Conservation (phyloP, 1,140 invertebrate species). For the Lepidurus apus region DNA sequence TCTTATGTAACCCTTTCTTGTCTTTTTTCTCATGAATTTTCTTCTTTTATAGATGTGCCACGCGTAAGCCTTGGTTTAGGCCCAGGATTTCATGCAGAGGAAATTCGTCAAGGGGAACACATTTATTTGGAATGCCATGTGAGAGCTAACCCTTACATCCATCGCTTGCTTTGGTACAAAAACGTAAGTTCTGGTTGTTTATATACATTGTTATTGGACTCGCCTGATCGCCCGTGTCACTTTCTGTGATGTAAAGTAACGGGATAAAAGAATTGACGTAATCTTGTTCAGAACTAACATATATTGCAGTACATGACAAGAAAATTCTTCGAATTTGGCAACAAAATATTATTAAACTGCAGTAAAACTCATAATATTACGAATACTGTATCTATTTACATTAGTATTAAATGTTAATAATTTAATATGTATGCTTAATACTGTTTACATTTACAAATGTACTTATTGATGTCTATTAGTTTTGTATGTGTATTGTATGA, state of each 20-base stretch:
- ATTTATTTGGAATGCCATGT: slow-evolving; percentile 52
- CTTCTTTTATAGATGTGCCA: slow-evolving; percentile 47
- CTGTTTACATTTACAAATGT: too few species aligned
- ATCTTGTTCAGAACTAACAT: neutral
- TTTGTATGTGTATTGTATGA: too few species aligned
- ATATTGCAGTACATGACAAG: neutral
- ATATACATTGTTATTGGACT: neutral
- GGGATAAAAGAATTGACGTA: neutral
- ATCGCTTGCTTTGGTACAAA: slow-evolving; percentile 47
- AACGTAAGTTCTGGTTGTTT: slow-evolving; percentile 41
- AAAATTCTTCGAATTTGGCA: neutral
- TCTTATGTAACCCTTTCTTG: neutral
- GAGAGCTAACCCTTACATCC: slow-evolving; percentile 46
- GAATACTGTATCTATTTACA: too few species aligned
- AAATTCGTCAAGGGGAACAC: slow-evolving; percentile 50
- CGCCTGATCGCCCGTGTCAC: neutral
- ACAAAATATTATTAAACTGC: too few species aligned
- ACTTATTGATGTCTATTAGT: too few species aligned
- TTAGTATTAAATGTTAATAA: too few species aligned
- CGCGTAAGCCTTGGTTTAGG: slow-evolving; percentile 46
- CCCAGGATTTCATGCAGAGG: slow-evolving; percentile 45
- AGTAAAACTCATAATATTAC: too few species aligned
- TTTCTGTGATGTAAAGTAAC: too few species aligned
- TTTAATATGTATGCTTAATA: too few species aligned
- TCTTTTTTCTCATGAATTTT: neutral